Base-by-base conservation (phyloP, 1,140 invertebrate species). In the Anastrepha ludens region DNA sequence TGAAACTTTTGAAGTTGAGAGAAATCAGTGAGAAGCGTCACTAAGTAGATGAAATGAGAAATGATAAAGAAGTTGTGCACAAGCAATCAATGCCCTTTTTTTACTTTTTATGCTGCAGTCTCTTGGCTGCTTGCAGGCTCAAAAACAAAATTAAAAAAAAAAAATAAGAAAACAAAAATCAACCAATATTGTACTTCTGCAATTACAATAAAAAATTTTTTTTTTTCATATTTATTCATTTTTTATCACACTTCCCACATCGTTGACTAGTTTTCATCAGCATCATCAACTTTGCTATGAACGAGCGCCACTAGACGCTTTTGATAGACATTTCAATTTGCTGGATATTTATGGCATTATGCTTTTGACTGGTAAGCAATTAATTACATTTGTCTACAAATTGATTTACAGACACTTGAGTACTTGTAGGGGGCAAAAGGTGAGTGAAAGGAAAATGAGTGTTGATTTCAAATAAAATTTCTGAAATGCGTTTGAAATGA, bases 311-410 rank as follows among this genome's bases (percentile, higher is more conserved):
- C 6, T 6, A 15, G n/a, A 13, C 29, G 74, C 20, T 81, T 44
- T 81, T 81, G 74, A 58, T 55, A 9, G 74, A 47, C 41, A 44
- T 74, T 74, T 74, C 67, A 74, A 74, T 74, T 74, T 44, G 67
- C 15, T 74, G 13, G 29, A 29, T 0, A 29, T 29, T 29, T 1
- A 29, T 29, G 17, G 3, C 11, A 55, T n/a, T n/a, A n/a, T 81
- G 20, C 4, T 58, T 55, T 55, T 81, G 74, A 74, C 1, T 50
- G 74, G 47, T 47, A 55, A 8, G 15, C 74, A 81, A 81, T 81
- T 81, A 81, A 81, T 81, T 81, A 55, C 74, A 81, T 29, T 29
- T 81, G 44, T 81, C 47, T 81, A 55, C 47, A 1, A 67, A n/a
- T 81, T 20, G 47, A 55, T 81, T 81, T 81, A 81, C n/a, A 74